Base-by-base conservation (phyloP, 2,113 vertebrate genomes). In the Setophaga coronata region DNA sequence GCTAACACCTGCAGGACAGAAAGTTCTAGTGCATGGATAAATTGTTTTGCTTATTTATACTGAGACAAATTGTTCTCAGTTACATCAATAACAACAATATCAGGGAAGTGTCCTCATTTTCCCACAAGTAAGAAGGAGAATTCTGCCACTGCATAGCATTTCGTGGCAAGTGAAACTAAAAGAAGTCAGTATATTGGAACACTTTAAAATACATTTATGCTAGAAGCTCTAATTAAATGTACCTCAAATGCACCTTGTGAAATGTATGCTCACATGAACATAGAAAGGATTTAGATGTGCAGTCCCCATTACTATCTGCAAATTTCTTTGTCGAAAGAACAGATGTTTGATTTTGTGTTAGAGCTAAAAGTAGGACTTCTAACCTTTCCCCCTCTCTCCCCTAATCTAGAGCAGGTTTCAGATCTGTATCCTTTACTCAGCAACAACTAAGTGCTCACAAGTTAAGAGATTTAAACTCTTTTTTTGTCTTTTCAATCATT, bases 321-420 rank as follows among this genome's bases (percentile, higher is more conserved):
- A 66, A 86, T 94, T 95, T 93, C 73, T 92, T 97, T 47, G 42
- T 38, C 64, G 38, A 56, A 66, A 88, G 71, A 82, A 73, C 36
- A 74, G 64, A 81, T 71, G 21, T 58, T 86, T 91, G 78, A 89
- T 74, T 96, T 93, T 83, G 66, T 74, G 31, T 53, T 65, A 90
- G 45, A 94, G 31, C 60, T 88, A 38, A 88, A 78, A 95, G 91
- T 54, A 64, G 54, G 83, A 96, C 90, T 95, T 91, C 89, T 85
- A 97, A 92, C 74, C 85, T 96, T 91, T 62, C 21, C 66, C 43
- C 92, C 69, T 90, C 84, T 89, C 84, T 47, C 33, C 61, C 74
- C 76, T 87, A 96, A 97, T 51, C 61, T 82, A 87, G 18, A 92
- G 47, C 56, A 91, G 36, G 26, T 64, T 73, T 54, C 84, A 96